Evolutionary conservation across 1,140 invertebrate genomes (phyloP), one percentile per base, ranked within the genome.

Genomic region (Octopus bimaculoides): DNA sequence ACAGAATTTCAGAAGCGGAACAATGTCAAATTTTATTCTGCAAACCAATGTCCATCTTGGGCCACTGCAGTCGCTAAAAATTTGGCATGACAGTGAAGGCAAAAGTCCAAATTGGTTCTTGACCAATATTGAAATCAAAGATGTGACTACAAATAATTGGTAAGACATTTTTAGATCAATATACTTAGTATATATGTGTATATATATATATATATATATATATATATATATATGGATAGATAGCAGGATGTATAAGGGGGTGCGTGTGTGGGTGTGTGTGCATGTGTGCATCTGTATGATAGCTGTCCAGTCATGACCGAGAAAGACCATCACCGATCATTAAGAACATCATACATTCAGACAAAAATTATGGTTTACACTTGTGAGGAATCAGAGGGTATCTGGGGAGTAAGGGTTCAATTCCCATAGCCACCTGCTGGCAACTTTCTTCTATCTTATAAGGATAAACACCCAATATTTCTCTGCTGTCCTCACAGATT

Each of bases 11-110:
- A 52, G 54, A 26, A 75, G 81, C 5, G 84, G 84, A 20, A 84
- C 82, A 14, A 81, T 82, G 0, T 82, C 78, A 20, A 82, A 84
- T 75, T 86, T 85, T 71, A 81, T 92, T 5, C 87, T 92, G 88
- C 85, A 87, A 17, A 87, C 86, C 0, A 86, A 85, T 20, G 86
- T 88, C 75, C 84, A 89, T 52, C 85, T 92, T 0, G 92, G 92
- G 5, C 78, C 86, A 7, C 82, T 92, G 52, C 87, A 88, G 41
- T 91, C 88, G 80, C 80, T 92, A 7, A 83, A 90, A 14, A 87
- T 92, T 10, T 92, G 92, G 92, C 91, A 92, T 81, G 91, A 92
- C 82, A 90, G 91, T 81, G 84, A 85, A 52, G 90, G 90, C 0
- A 82, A 87, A n/a, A 80, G 84, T 41, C 87, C 88, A 17, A 89